Evolutionary conservation across 2,113 vertebrate genomes (phyloP), one percentile per base, ranked within the genome.

Genomic region (Gavialis gangeticus): DNA sequence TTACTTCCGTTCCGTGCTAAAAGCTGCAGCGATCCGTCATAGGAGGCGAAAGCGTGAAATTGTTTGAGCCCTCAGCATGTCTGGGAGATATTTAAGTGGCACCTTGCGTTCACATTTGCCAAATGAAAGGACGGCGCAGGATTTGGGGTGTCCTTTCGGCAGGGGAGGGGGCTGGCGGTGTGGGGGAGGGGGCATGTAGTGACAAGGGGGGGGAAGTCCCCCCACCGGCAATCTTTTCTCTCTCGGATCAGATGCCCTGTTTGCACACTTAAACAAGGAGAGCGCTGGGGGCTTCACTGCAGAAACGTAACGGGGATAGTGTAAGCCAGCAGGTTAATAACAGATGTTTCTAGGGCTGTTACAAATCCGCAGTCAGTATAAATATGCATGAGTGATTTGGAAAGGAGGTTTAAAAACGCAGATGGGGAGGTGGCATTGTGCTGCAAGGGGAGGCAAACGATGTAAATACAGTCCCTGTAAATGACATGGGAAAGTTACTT

Each of bases 331-430:
- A 92, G 87, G 87, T 93, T 92, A 96, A 94, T 88, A 80, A 87
- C 92, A 95, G 89, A 93, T 85, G 93, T 64, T 7, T 82, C 85
- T 19, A 59, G 91, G 89, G 87, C 87, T 82, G 83, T 79, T 73
- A 84, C 83, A 93, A 93, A 89, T 59, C 85, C 67, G 83, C 91
- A 83, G 87, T 92, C 91, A 59, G 93, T 89, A 96, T 96, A 96
- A 93, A 95, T 93, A 97, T 88, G 91, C 96, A 97, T 96, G 95
- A 96, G 86, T 88, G 89, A 88, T 84, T 88, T 67, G 58, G 76
- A 37, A 15, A 18, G 16, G 9, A 57, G 71, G 15, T 46, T 46
- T 54, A 91, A 89, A 91, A 89, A 93, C 19, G 58, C 46, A 21
- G 58, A 21, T 59, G 58, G 58, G 19, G 58, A 10, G 92, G 87